phyloP scores from a whole-genome alignment of 1,140 invertebrate species.

The Agrilus planipennis region DNA sequence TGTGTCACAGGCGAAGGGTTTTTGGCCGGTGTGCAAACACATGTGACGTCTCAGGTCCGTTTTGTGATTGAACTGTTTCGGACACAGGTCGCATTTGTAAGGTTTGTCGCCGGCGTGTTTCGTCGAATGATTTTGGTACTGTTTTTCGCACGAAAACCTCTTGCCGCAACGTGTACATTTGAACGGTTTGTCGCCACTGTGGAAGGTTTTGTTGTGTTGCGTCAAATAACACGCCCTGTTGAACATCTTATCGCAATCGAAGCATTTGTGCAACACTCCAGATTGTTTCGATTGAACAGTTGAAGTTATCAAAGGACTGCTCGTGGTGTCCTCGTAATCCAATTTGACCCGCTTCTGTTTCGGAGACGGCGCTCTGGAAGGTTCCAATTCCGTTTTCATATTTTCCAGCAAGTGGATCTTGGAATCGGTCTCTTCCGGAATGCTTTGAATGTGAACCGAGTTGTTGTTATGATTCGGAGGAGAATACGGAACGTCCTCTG shows the following conservation, averaged over 20 bases:
- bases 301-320: conserved; percentile 21
- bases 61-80: conserved; percentile 84
- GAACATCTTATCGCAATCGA: conserved; percentile 73
- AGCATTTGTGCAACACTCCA: conserved; percentile 55
- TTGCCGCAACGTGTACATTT: conserved; percentile 78
- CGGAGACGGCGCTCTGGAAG: conserved; percentile 19
- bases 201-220: conserved; percentile 82
- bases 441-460: conserved; percentile 4
- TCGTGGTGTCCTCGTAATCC: conserved; percentile 21
- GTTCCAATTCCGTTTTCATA: conserved; percentile 14
- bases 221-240: conserved; percentile 78
- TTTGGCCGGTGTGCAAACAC: conserved; percentile 71
- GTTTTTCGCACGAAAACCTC: conserved; percentile 54
- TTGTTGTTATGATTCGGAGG: conserved; percentile 16
- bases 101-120: conserved; percentile 79
- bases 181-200: conserved; percentile 72
- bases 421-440: conserved; percentile 11
- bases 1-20: conserved; percentile 67
- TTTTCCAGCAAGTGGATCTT: conserved; percentile 14
- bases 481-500: conserved; percentile 9
- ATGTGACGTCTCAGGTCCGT: conserved; percentile 81
- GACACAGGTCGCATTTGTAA: conserved; percentile 77
- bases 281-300: conserved; percentile 13
- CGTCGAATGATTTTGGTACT: conserved; percentile 54
- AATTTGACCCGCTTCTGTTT: conserved; percentile 25